phyloP scores from a whole-genome alignment of 2,113 vertebrate species.

The Toxotes chatareus region DNA sequence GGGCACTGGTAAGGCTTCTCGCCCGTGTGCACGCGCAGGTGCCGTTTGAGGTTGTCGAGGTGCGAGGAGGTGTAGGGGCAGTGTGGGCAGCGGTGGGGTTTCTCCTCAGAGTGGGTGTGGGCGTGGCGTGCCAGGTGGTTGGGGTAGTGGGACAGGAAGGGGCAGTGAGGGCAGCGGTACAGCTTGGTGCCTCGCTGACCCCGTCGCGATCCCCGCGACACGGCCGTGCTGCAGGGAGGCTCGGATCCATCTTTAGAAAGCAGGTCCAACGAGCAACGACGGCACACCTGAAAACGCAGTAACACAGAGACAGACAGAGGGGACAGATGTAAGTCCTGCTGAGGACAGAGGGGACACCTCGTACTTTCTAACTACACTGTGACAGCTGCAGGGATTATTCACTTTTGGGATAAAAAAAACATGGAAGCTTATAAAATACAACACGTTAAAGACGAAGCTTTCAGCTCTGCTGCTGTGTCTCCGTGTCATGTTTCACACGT shows the following conservation, averaged over 20 bases:
- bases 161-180: conserved; percentile 91
- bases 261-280: conserved; percentile 86
- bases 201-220: not conserved
- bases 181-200: conserved; percentile 80
- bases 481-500: too few species aligned
- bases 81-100: conserved; percentile 92
- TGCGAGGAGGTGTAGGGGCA: conserved; percentile 95
- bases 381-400: too few species aligned
- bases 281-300: conserved; percentile 80
- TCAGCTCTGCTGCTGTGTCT: too few species aligned
- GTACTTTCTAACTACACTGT: too few species aligned
- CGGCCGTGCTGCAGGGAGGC: conserved; percentile 27
- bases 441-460: too few species aligned
- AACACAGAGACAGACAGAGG: not conserved
- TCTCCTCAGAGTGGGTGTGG: conserved; percentile 95
- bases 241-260: conserved; percentile 79
- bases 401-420: too few species aligned
- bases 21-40: conserved; percentile 92
- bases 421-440: too few species aligned
- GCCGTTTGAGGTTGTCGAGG: conserved; percentile 96
- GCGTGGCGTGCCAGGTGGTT: conserved; percentile 96
- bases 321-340: too few species aligned
- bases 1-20: conserved; percentile 93
- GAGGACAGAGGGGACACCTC: too few species aligned
- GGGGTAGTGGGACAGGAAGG: conserved; percentile 94